Percentiles rank a stretch among this genome's conserved stretches.
Conservation (phyloP, 1,140 invertebrate species). For the Cyclargus thomasi region DNA sequence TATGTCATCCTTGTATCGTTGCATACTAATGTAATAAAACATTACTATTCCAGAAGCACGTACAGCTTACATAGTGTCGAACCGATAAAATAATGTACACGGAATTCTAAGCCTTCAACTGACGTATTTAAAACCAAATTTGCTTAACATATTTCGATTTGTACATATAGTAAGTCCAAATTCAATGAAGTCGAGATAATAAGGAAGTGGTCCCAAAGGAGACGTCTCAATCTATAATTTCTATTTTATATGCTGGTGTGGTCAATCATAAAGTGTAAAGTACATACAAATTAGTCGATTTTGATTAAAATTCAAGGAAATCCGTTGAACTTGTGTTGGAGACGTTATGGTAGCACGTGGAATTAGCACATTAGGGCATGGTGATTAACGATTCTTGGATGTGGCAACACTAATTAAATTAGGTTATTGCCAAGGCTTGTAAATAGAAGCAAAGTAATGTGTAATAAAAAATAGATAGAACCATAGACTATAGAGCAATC, state of each 20-base stretch:
- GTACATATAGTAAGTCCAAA: not conserved
- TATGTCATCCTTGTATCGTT: constrained; percentile 28
- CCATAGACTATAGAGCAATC: no score
- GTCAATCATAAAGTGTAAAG: constrained; percentile 7
- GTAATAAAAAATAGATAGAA: not conserved
- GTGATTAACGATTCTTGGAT: constrained; percentile 5
- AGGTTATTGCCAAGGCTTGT: not conserved
- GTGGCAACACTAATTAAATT: constrained; percentile 4
- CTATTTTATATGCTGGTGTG: constrained; percentile 38
- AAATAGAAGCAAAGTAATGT: not conserved
- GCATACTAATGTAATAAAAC: constrained; percentile 28
- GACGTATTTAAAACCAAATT: not conserved
- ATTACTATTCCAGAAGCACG: not conserved
- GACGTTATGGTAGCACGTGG: constrained; percentile 10
- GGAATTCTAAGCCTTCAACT: not conserved
- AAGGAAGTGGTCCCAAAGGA: constrained; percentile 16
- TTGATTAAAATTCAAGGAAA: constrained; percentile 36
- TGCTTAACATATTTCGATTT: not conserved
- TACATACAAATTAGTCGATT: constrained; percentile 42
- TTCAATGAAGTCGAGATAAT: not conserved
- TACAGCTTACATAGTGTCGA: not conserved
- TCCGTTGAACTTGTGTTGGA: constrained; percentile 41
- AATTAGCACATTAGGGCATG: not conserved
- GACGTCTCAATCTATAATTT: constrained; percentile 32
- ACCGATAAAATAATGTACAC: not conserved